Conservation (phyloP, 2,113 vertebrate genomes). For the Pavo muticus region DNA sequence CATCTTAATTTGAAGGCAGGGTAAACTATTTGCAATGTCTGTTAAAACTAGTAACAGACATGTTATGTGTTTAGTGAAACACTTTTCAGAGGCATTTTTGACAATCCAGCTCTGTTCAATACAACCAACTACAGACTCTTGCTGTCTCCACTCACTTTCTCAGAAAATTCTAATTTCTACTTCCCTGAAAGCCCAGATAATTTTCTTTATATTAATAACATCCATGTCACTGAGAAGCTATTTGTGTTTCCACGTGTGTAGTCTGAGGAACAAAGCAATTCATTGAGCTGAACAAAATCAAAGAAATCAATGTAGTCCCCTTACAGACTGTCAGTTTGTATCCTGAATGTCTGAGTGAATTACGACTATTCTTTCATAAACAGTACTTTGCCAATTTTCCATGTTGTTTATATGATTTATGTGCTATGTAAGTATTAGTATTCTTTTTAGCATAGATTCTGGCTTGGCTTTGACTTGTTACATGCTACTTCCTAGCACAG, state of each 20-base stretch:
- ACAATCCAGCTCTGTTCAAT: not conserved
- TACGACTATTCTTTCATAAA: not conserved
- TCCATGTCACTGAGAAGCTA: not conserved
- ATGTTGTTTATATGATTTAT: not conserved
- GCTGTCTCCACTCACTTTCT: not conserved
- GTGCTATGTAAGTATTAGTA: not conserved
- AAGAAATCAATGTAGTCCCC: slow-evolving; percentile 10
- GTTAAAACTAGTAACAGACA: not conserved
- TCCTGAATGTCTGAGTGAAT: not conserved
- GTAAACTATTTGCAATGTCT: not conserved
- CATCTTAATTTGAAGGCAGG: not conserved
- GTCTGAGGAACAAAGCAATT: slow-evolving; percentile 19
- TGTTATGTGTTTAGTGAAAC: not conserved
- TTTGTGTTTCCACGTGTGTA: not conserved
- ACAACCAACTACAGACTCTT: not conserved
- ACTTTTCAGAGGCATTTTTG: not conserved
- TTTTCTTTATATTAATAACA: slow-evolving; percentile 17
- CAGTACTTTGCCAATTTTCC: not conserved
- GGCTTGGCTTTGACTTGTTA: not conserved
- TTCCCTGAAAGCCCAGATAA: slow-evolving; percentile 23
- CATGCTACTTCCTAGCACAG: slow-evolving; percentile 10
- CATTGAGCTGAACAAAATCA: slow-evolving; percentile 22
- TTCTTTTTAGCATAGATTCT: not conserved
- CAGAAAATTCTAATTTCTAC: not conserved
- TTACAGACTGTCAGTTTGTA: not conserved